Evolutionary conservation across 2,113 vertebrate genomes (phyloP), one percentile per base, ranked within the genome.

Genomic region (Oceanodroma tethys): DNA sequence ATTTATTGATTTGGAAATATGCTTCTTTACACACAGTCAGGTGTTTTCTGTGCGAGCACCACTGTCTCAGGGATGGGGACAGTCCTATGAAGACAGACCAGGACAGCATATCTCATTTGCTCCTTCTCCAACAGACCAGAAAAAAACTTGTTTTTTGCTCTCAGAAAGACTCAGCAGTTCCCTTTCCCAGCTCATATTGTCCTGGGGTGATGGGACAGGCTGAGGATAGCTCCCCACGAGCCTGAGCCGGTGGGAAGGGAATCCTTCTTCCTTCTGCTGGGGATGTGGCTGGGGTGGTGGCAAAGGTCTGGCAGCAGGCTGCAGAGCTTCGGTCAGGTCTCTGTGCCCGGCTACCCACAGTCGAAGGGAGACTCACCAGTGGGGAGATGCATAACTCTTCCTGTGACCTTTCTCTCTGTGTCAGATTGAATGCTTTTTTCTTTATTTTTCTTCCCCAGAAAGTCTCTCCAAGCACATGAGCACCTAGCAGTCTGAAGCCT

Each of bases 151-250:
- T 20, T 71, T 76, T 27, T 73, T 83, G 43, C 40, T 30, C 34
- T 42, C 12, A 65, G 43, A 65, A 72, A 32, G n/a, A n/a, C 19
- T 72, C 23, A 47, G 47, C 22, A n/a, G 26, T 7, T 63, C n/a
- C 30, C 27, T 74, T 78, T 23, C 62, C 30, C 25, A n/a, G 52
- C 23, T 85, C 38, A 9, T 22, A 21, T 32, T 5, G 3, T 23
- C 53, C 9, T 14, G 38, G 13, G 10, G 15, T 67, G 32, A 47
- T 47, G 34, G 36, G 62, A 34, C 20, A 80, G 43, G 30, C 23
- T 30, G 32, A 42, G 10, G 6, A 8, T 36, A 55, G 18, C n/a
- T 67, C 16, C 32, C 4, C 34, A 34, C 0, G 0, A 60, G 13
- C 16, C 50, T 88, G 66, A 93, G 29, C 22, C 59, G n/a, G 27